phyloP scores from a whole-genome alignment of 2,888 invertebrate species.

The Caradrina kadenii region DNA sequence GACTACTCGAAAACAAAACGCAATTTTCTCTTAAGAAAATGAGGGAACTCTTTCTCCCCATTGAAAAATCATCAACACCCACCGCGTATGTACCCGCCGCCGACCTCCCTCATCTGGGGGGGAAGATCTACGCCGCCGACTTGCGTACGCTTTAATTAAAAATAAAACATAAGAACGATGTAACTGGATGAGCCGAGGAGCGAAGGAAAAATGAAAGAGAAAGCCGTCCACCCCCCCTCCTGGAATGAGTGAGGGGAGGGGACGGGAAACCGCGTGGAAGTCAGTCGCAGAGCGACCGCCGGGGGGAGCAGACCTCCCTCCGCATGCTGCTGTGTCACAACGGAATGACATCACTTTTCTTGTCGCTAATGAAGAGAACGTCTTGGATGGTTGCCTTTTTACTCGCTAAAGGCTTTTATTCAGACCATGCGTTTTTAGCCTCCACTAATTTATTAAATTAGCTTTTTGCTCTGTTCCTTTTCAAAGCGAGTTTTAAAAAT shows the following conservation, averaged over 20 bases:
- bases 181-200: slow-evolving; percentile 91
- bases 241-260: slow-evolving; percentile 71
- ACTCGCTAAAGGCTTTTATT: slow-evolving; percentile 75
- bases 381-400: slow-evolving; percentile 84
- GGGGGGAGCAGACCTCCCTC: slow-evolving; percentile 84
- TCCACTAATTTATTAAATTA: slow-evolving; percentile 76
- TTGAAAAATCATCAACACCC: slow-evolving; percentile 91
- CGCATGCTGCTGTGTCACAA: slow-evolving; percentile 85
- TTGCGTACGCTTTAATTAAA: slow-evolving; percentile 91
- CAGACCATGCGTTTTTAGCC: slow-evolving; percentile 72
- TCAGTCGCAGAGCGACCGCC: slow-evolving; percentile 86
- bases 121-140: slow-evolving; percentile 90
- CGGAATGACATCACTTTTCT: slow-evolving; percentile 90
- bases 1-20: slow-evolving; percentile 91
- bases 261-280: slow-evolving; percentile 82
- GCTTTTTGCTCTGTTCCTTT: slow-evolving; percentile 58
- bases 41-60: slow-evolving; percentile 91
- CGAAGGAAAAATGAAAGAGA: slow-evolving; percentile 91
- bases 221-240: slow-evolving; percentile 86
- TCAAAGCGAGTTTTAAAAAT: slow-evolving; percentile 40
- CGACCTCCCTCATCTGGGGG: slow-evolving; percentile 74
- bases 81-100: slow-evolving; percentile 86
- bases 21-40: slow-evolving; percentile 91
- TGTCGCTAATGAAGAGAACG: slow-evolving; percentile 90
- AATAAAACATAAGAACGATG: slow-evolving; percentile 91